phyloP scores from a whole-genome alignment of 2,888 invertebrate species.

The Nomada lathburiana region DNA sequence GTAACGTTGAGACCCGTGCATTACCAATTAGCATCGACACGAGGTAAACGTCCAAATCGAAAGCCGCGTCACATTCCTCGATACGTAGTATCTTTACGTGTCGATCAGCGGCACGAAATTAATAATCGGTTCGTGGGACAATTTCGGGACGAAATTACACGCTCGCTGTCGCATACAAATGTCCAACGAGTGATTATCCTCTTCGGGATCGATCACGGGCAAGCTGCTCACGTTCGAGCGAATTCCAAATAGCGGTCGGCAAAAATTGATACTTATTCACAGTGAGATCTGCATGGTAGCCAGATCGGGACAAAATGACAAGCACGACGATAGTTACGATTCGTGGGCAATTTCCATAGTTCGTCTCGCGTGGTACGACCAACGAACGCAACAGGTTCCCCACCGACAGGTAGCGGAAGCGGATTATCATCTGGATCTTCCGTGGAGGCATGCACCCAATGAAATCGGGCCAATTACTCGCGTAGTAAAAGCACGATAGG shows the following conservation, averaged over 20 bases:
- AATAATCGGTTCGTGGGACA: constrained; percentile 23
- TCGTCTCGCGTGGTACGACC: constrained; percentile 1
- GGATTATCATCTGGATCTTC: constrained; percentile 61
- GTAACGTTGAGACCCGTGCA: neutral
- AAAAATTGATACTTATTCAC: neutral
- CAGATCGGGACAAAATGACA: neutral
- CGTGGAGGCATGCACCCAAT: constrained; percentile 40
- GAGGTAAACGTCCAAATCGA: neutral
- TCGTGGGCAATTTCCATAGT: constrained; percentile 8
- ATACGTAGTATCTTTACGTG: constrained; percentile 4
- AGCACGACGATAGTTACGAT: neutral
- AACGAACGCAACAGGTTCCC: constrained; percentile 47
- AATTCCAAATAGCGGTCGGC: neutral
- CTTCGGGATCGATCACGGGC: neutral
- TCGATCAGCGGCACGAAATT: constrained; percentile 21
- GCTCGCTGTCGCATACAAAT: neutral
- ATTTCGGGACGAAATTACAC: constrained; percentile 10
- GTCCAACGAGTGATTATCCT: constrained; percentile 10
- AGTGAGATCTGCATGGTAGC: neutral
- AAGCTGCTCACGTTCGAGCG: neutral
- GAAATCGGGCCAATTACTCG: constrained; percentile 55
- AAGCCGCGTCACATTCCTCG: neutral
- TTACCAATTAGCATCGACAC: constrained; percentile 3
- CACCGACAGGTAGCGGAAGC: constrained; percentile 22
- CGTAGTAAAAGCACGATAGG: constrained; percentile 26